phyloP scores from a whole-genome alignment of 1,140 invertebrate species.

The Gryllus bimaculatus region DNA sequence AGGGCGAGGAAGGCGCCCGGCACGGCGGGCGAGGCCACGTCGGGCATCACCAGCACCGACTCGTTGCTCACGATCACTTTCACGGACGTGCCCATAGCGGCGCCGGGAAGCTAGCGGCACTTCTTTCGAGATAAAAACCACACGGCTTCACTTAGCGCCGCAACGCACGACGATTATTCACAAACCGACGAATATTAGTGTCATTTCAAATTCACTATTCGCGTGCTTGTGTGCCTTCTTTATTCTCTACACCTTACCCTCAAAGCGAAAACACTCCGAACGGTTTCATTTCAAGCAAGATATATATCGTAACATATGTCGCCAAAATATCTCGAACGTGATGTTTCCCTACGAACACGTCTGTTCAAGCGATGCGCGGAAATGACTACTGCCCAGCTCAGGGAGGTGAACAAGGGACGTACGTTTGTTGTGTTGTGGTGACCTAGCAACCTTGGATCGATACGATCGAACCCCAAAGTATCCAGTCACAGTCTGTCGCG shows the following conservation, averaged over 20 bases:
- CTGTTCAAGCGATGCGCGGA: neutral
- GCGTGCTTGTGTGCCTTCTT: too few relatives aligned
- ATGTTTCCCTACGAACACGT: neutral
- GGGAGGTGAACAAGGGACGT: neutral
- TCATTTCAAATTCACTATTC: too few relatives aligned
- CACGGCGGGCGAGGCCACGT: neutral
- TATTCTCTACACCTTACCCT: too few relatives aligned
- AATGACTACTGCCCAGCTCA: neutral
- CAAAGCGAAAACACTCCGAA: too few relatives aligned
- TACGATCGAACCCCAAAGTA: neutral
- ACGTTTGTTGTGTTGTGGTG: neutral
- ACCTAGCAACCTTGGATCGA: neutral
- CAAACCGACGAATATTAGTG: too few relatives aligned
- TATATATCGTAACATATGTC: too few relatives aligned
- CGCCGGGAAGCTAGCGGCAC: neutral
- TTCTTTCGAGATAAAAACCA: neutral
- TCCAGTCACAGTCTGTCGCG: neutral
- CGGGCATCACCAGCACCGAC: constrained; percentile 4
- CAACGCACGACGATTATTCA: too few relatives aligned
- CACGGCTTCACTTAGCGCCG: too few relatives aligned
- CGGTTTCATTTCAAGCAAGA: too few relatives aligned
- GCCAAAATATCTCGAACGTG: neutral
- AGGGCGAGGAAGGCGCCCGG: constrained; percentile 11
- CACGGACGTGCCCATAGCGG: neutral
- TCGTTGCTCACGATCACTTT: constrained; percentile 7